A percentile compares a stretch with the other conserved stretches of the same genome.
phyloP scores from a whole-genome alignment of 2,797 vertebrate genomes.

The Ataeniobius toweri region DNA sequence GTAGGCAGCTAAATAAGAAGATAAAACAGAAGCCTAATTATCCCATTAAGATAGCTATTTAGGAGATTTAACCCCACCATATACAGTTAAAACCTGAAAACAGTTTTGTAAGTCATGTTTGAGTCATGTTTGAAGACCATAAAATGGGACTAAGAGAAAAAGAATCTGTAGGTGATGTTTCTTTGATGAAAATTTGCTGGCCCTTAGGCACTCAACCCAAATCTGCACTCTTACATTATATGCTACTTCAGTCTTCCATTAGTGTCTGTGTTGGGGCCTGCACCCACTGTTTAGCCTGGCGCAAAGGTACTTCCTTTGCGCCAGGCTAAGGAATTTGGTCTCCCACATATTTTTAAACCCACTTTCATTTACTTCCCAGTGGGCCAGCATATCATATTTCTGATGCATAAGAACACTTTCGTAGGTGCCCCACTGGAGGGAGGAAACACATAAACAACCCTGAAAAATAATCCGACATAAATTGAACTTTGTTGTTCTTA shows the following conservation, averaged over 20 bases:
- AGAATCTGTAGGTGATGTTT: constrained; percentile 58
- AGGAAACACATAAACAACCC: constrained; percentile 73
- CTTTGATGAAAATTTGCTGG: constrained; percentile 76
- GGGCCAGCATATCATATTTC: constrained; percentile 70
- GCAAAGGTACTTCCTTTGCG: constrained; percentile 73
- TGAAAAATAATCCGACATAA: constrained; percentile 72
- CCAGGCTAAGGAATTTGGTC: constrained; percentile 60
- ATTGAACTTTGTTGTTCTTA: constrained; percentile 82
- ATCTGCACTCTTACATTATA: constrained; percentile 63
- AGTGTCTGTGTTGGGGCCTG: constrained; percentile 72
- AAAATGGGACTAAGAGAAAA: constrained; percentile 22
- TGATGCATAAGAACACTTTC: constrained; percentile 77
- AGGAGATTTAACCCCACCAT: background rate
- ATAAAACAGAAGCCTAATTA: background rate
- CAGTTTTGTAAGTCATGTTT: background rate
- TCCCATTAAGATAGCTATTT: background rate
- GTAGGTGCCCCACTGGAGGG: constrained; percentile 72
- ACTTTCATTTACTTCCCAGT: constrained; percentile 72
- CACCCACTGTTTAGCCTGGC: constrained; percentile 79
- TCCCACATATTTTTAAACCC: constrained; percentile 75
- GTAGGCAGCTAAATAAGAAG: background rate
- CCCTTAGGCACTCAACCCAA: constrained; percentile 59
- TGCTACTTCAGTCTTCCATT: constrained; percentile 81
- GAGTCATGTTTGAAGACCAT: background rate
- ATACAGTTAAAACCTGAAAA: background rate